Base-by-base conservation (phyloP, 2,888 invertebrate genomes). In the Watsonalla binaria region DNA sequence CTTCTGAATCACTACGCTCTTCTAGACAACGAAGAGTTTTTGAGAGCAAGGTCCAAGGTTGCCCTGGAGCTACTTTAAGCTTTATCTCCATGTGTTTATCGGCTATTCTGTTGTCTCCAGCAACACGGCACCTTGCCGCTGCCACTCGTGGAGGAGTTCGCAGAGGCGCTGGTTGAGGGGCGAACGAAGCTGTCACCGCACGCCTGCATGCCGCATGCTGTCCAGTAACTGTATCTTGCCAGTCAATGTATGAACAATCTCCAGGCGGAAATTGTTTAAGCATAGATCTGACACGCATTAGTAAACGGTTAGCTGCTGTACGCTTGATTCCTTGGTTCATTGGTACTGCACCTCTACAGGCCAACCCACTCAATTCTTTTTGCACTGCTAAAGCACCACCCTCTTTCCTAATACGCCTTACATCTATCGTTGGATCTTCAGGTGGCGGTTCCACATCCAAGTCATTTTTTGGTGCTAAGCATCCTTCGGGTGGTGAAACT, bases 271-370 rank as follows among this genome's bases (percentile, higher is more conserved):
- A 90, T 57, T 82, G 83, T 65, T 82, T 87, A 0, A 90, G 64
- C 81, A 88, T 81, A 45, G 80, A 68, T 63, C 87, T 78, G 4
- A 89, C 74, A 50, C 83, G 76, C 65, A 74, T 76, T 45, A 89
- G 59, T n/a, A 90, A 70, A 45, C 78, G 78, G 68, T 86, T 89
- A 33, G 89, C 89, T 34, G 89, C 89, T 14, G 87, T 86, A 51
- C 84, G 76, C 61, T 86, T 90, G 45, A 87, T 86, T 51, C 84
- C 79, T 70, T 88, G 86, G 57, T 80, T 84, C 83, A 86, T 87
- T 45, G 81, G 77, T 7, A 85, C 70, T 37, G 71, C 61, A 13
- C 82, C 82, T 60, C 72, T 77, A 58, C 82, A 82, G 48, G 87
- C 74, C 53, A 90, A 70, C 8, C 62, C 63, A 60, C 83, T 80